A percentile compares a stretch with the other conserved stretches of the same genome.
These are phyloP conservation scores for Cheilosia scutellata DNA, from an alignment of 2,888 invertebrate species.

Conservation along the genomic window DNA sequence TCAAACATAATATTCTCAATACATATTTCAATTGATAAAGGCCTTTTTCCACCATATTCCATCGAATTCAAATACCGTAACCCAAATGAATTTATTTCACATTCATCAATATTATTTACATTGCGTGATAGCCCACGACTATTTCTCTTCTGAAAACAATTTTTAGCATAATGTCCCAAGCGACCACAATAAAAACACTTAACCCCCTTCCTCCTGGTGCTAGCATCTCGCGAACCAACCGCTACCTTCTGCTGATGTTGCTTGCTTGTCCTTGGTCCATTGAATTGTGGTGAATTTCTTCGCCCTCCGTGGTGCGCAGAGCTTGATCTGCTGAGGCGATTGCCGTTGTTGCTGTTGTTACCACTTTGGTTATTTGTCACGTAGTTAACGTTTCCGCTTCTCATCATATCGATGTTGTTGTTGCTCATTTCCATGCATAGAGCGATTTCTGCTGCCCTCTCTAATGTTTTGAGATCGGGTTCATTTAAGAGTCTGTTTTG, in stretches of 20 bases:
- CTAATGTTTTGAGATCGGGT: background rate
- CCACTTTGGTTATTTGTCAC: background rate
- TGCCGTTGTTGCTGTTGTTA: background rate
- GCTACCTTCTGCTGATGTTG: background rate
- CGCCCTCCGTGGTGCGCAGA: background rate
- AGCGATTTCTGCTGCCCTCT: slow-evolving; percentile 10
- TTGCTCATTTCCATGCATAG: slow-evolving; percentile 30
- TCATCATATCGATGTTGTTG: slow-evolving; percentile 22
- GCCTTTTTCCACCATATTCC: slow-evolving; percentile 17
- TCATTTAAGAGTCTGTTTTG: background rate
- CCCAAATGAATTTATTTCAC: background rate
- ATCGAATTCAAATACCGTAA: slow-evolving; percentile 36
- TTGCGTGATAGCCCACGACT: background rate
- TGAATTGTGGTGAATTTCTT: slow-evolving; percentile 7
- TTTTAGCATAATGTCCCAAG: slow-evolving; percentile 10
- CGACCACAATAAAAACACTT: slow-evolving; percentile 6
- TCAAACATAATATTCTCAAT: slow-evolving; percentile 30
- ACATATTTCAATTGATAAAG: slow-evolving; percentile 5
- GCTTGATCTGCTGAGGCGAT: background rate
- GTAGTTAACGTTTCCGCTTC: background rate
- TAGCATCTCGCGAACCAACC: background rate
- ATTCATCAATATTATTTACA: background rate
- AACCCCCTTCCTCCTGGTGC: background rate
- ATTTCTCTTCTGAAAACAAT: background rate
- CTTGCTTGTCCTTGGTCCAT: background rate